phyloP scores from a whole-genome alignment of 2,797 vertebrate genomes.

The Paratrypauchen microcephalus region DNA sequence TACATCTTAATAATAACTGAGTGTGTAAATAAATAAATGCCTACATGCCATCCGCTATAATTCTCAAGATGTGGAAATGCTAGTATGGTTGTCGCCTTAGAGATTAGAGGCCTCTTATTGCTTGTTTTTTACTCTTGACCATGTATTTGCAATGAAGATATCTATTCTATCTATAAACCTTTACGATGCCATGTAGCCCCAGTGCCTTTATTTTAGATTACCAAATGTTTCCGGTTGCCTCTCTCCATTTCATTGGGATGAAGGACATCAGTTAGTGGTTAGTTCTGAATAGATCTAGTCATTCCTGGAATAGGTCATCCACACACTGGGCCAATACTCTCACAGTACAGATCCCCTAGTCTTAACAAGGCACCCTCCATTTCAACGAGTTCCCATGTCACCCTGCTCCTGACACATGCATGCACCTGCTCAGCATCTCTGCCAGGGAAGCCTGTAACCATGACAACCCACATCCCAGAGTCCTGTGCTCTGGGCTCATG shows the following conservation, averaged over 20 bases:
- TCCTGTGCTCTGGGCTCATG: constrained; percentile 70
- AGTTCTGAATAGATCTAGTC: constrained; percentile 72
- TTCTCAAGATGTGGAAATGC: no score
- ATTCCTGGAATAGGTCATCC: constrained; percentile 62
- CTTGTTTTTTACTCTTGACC: no score
- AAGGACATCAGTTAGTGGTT: constrained; percentile 54
- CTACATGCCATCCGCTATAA: no score
- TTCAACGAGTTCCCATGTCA: constrained; percentile 77
- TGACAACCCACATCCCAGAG: constrained; percentile 76
- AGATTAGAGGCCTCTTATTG: no score
- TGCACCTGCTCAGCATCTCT: constrained; percentile 77
- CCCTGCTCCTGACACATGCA: constrained; percentile 70
- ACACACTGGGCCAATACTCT: constrained; percentile 60
- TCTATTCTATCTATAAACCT: neutral
- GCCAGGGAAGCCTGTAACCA: constrained; percentile 74
- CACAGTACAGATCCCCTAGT: constrained; percentile 75
- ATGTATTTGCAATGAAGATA: no score
- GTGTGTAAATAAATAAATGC: neutral
- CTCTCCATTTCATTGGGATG: constrained; percentile 41
- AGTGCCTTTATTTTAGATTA: constrained; percentile 7
- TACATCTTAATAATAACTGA: neutral
- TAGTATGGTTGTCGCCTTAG: no score
- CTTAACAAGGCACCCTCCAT: constrained; percentile 68
- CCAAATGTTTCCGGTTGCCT: constrained; percentile 23
- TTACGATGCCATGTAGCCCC: constrained; percentile 25